Percentiles rank a stretch among this genome's conserved stretches.
Evolutionary conservation across 2,113 vertebrate species (phyloP).

Genomic region (Hemichromis elongatus): DNA sequence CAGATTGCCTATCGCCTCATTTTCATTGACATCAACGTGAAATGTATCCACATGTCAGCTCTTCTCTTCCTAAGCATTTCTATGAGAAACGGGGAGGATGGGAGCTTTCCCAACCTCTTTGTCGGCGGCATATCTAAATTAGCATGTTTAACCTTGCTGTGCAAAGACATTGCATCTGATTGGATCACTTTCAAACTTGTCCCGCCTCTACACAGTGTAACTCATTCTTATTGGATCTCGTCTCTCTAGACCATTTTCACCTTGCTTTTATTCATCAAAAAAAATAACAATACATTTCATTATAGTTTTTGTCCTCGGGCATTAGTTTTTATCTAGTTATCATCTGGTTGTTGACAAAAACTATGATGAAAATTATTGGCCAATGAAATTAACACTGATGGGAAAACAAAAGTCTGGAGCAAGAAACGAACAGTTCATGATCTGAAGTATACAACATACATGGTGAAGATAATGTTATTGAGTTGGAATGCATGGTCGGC

Average conservation of each 20-base stretch:
- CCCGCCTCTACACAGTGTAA: neutral
- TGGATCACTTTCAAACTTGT: neutral
- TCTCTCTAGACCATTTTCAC: neutral
- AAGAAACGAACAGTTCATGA: neutral
- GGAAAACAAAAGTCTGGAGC: neutral
- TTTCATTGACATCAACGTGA: too few relatives aligned
- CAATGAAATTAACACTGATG: neutral
- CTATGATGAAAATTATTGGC: neutral
- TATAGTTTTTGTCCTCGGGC: neutral
- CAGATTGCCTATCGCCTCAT: too few relatives aligned
- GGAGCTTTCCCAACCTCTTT: neutral
- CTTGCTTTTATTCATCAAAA: neutral
- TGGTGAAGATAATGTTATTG: neutral
- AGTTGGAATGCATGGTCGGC: neutral
- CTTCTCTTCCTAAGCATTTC: too few relatives aligned
- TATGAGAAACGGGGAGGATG: too few relatives aligned
- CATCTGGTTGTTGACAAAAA: neutral
- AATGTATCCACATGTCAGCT: too few relatives aligned
- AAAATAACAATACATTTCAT: neutral
- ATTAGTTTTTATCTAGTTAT: neutral
- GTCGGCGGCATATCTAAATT: neutral
- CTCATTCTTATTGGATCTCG: neutral
- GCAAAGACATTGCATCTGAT: neutral
- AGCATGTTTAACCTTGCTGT: neutral
- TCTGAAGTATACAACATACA: neutral